Evolutionary conservation across 2,797 vertebrate species (phyloP).

Genomic region (Eulemur rubriventer): DNA sequence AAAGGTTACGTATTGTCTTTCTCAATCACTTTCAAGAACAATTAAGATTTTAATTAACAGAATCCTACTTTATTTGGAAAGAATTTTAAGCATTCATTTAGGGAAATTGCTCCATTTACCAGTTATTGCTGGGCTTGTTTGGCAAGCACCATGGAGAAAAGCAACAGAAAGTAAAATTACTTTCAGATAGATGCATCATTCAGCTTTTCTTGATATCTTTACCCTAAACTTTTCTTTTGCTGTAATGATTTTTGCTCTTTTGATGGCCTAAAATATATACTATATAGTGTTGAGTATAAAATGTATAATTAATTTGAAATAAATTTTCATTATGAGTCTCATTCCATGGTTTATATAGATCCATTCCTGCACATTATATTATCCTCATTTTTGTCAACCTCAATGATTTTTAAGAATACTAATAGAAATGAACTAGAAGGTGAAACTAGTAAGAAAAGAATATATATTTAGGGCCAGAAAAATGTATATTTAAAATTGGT

Average conservation of each 20-base stretch:
- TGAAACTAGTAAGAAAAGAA: background rate
- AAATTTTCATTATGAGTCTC: conserved; percentile 57
- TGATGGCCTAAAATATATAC: background rate
- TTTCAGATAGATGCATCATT: conserved; percentile 60
- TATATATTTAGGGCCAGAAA: background rate
- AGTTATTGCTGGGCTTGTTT: conserved; percentile 68
- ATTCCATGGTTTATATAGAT: conserved; percentile 44
- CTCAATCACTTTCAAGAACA: conserved; percentile 76
- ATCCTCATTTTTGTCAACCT: background rate
- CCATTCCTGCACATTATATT: background rate
- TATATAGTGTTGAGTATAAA: conserved; percentile 4
- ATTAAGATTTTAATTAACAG: conserved; percentile 84
- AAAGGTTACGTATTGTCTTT: conserved; percentile 40
- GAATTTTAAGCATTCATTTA: conserved; percentile 73
- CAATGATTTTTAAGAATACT: background rate
- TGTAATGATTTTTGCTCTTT: conserved; percentile 60
- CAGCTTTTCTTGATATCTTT: conserved; percentile 29
- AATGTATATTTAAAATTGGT: background rate
- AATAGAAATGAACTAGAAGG: conserved; percentile 10
- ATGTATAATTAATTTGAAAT: conserved; percentile 72
- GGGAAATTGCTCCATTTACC: conserved; percentile 71
- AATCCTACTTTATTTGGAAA: conserved; percentile 76
- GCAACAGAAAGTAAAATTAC: conserved; percentile 64
- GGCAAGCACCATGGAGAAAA: conserved; percentile 57
- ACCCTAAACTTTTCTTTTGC: conserved; percentile 49